These are phyloP conservation scores for Hirudo medicinalis DNA, from an alignment of 1,140 invertebrate species.

Conservation along the genomic window DNA sequence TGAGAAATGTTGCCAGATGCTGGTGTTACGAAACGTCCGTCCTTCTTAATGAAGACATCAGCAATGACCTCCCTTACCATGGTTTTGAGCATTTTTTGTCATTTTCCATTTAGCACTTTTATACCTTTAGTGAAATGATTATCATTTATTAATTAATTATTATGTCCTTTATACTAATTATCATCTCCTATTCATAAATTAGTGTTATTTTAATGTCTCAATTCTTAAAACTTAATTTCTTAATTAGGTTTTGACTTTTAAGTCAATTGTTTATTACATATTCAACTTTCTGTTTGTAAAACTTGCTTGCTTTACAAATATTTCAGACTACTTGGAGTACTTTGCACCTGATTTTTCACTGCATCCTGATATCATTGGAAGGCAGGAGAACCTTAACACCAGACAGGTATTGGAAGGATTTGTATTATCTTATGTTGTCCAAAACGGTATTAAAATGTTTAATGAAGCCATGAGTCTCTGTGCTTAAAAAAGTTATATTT, in stretches of 20 bases:
- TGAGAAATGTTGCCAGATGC: slow-evolving; percentile 82
- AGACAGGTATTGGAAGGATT: slow-evolving; percentile 44
- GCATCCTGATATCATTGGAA: slow-evolving; percentile 69
- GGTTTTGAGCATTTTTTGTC: slow-evolving; percentile 28
- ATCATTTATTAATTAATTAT: too few relatives aligned
- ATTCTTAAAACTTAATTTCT: too few relatives aligned
- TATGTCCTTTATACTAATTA: too few relatives aligned
- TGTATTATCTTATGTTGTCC: too few relatives aligned
- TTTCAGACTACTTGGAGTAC: slow-evolving; percentile 74
- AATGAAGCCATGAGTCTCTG: too few relatives aligned
- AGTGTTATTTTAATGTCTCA: too few relatives aligned
- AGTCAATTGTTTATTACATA: not conserved
- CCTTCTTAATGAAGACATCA: slow-evolving; percentile 64
- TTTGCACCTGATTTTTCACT: slow-evolving; percentile 88
- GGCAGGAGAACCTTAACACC: slow-evolving; percentile 78
- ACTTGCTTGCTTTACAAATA: slow-evolving; percentile 13
- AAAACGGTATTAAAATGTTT: too few relatives aligned
- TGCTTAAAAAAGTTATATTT: too few relatives aligned
- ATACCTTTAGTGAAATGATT: too few relatives aligned
- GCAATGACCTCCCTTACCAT: slow-evolving; percentile 78
- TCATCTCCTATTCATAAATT: too few relatives aligned
- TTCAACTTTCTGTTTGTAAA: not conserved
- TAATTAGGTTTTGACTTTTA: not conserved
- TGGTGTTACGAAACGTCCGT: slow-evolving; percentile 96
- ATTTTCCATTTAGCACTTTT: too few relatives aligned